Percentiles rank a stretch among this genome's conserved stretches.
Conservation (phyloP, 2,888 invertebrate species). For the Drosophila peninsularis region DNA sequence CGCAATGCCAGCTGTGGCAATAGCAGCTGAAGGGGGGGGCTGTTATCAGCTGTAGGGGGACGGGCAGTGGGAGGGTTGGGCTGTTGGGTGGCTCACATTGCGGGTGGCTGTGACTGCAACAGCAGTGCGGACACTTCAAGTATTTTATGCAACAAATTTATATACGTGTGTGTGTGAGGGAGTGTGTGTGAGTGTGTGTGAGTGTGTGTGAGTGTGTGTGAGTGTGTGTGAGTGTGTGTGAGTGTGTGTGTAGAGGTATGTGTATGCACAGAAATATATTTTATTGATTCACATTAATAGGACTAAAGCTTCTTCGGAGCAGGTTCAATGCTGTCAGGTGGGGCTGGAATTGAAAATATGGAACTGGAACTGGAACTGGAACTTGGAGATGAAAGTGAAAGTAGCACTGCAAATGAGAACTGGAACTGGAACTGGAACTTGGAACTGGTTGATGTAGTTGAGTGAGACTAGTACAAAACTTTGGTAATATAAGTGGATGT, state of each 20-base stretch:
- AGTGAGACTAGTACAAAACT: too few species aligned
- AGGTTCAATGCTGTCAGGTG: slow-evolving; percentile 4
- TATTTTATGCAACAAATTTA: slow-evolving; percentile 46
- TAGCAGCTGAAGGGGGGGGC: not conserved
- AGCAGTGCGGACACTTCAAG: slow-evolving; percentile 62
- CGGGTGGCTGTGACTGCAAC: slow-evolving; percentile 39
- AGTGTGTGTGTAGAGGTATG: not conserved
- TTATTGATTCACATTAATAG: slow-evolving; percentile 60
- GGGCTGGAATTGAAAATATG: not conserved
- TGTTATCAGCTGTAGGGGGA: too few species aligned
- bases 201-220: too few species aligned
- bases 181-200: not conserved
- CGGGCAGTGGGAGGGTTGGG: not conserved
- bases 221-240: not conserved
- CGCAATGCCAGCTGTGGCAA: slow-evolving; percentile 8
- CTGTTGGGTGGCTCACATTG: not conserved
- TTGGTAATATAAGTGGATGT: too few species aligned
- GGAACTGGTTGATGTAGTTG: too few species aligned
- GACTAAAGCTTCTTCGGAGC: slow-evolving; percentile 22
- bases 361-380: not conserved
- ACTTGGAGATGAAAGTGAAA: not conserved
- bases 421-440: not conserved
- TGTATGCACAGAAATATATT: slow-evolving; percentile 23
- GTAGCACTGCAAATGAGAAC: not conserved
- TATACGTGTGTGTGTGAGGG: too few species aligned